Base-by-base conservation (phyloP, 2,797 vertebrate species). In the Anabas testudineus region DNA sequence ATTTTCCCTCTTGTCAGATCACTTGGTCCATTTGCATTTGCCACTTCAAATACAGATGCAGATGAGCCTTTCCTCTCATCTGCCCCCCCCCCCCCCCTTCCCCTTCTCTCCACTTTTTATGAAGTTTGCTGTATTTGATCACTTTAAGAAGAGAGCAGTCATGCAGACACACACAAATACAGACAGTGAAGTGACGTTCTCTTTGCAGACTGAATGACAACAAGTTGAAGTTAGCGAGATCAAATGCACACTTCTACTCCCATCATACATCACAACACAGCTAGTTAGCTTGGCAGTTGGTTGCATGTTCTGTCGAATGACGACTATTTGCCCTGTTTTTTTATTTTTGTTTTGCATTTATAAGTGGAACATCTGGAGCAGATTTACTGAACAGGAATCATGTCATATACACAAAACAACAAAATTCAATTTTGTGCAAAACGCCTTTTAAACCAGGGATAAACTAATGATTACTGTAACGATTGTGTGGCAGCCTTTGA, bases 21-120 rank as follows among this genome's bases (percentile, higher is more conserved):
- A 91, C 92, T 92, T 91, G 89, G 89, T 80, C 88, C 89, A 92
- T 93, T 93, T 92, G 87, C 90, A 93, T 93, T 93, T 91, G 81
- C 85, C 80, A 85, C 89, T 87, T 90, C 84, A 90, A 89, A 89
- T 86, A 76, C 74, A 83, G 82, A 89, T 89, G 80, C 86, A 88
- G 88, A 91, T 87, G 81, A 90, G 85, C 86, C 65, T 88, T 82
- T 86, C 76, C 83, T 85, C 81, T 87, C 90, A 88, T 87, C 83
- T 81, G 65, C 37, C 57, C 7, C 81, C 61, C 65, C 65, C 37
- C 57, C 7, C 81, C 61, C 65, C 67, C 77, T 51, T 73, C 67
- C 76, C 55, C 28, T 34, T 74, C 81, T 71, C 78, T 67, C 66
- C 46, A 36, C 61, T 86, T 82, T n/a, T 75, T 88, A 82, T 90